Percentiles rank a stretch among this genome's conserved stretches.
Evolutionary conservation across 2,888 invertebrate genomes (phyloP).

Genomic region (Spialia ferax): DNA sequence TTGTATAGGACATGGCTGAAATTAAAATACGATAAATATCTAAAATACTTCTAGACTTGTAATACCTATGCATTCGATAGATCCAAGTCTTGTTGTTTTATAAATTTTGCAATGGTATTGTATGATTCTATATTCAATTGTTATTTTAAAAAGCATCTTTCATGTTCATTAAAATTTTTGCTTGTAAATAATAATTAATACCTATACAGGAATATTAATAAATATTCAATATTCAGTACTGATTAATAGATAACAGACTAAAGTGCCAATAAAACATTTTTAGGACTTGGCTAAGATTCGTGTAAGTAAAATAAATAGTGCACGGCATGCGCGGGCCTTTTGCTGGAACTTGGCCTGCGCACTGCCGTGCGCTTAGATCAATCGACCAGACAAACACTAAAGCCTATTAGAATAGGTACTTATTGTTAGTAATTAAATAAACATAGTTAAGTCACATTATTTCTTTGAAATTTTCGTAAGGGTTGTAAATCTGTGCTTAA

Average conservation of each 20-base stretch:
- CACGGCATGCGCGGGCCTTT: too few relatives aligned
- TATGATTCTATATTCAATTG: background rate
- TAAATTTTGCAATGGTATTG: background rate
- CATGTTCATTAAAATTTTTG: slow-evolving; percentile 6
- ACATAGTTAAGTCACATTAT: background rate
- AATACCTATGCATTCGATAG: slow-evolving; percentile 1
- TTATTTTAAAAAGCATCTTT: slow-evolving; percentile 3
- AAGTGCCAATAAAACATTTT: slow-evolving; percentile 41
- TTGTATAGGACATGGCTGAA: slow-evolving; percentile 48
- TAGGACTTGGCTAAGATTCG: background rate
- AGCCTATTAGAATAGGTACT: slow-evolving; percentile 18
- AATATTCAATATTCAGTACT: slow-evolving; percentile 13
- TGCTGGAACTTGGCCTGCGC: too few relatives aligned
- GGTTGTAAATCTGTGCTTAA: background rate
- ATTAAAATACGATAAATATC: slow-evolving; percentile 41
- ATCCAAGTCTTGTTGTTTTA: slow-evolving; percentile 27
- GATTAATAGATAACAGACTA: slow-evolving; percentile 21
- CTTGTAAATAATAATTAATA: slow-evolving; percentile 44
- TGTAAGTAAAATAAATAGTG: slow-evolving; percentile 19
- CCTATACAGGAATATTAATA: background rate
- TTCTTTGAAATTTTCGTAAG: background rate
- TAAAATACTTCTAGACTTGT: too few relatives aligned
- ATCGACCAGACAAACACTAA: slow-evolving; percentile 29
- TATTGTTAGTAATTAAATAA: background rate
- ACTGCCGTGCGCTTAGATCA: too few relatives aligned